Evolutionary conservation across 2,113 vertebrate species (phyloP).

Genomic region (Tapirus terrestris): DNA sequence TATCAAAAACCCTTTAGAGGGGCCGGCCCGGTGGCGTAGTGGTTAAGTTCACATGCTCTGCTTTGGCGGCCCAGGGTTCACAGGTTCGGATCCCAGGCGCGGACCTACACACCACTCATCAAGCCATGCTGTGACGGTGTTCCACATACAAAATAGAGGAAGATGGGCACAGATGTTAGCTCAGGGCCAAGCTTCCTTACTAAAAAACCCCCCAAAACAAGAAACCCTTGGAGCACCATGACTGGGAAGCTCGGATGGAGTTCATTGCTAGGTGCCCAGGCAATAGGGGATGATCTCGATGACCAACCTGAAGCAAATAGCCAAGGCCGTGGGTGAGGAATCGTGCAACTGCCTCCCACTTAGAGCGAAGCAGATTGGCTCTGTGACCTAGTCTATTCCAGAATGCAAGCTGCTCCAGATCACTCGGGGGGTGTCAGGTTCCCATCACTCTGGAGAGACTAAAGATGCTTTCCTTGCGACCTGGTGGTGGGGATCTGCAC

Average conservation of each 20-base stretch:
- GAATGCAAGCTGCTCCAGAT: constrained; percentile 91
- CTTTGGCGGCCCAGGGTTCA: no score
- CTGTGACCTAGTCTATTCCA: constrained; percentile 90
- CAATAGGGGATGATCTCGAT: constrained; percentile 91
- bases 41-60: no score
- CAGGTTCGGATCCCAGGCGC: no score
- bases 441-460: constrained; percentile 91
- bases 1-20: constrained; percentile 76
- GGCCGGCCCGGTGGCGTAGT: no score
- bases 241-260: constrained; percentile 92
- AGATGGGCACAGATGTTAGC: no score
- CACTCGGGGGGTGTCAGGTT: constrained; percentile 90
- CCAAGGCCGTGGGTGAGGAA: constrained; percentile 90
- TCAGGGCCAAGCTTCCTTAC: no score
- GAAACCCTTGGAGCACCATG: constrained; percentile 90
- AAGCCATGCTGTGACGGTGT: no score
- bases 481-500: constrained; percentile 92
- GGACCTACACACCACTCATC: no score
- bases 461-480: constrained; percentile 92
- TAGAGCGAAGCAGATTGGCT: constrained; percentile 93
- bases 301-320: constrained; percentile 93
- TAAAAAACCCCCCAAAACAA: no score
- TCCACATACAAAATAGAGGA: no score
- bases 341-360: constrained; percentile 92
- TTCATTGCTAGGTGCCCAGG: constrained; percentile 91